Conservation (phyloP, 2,888 invertebrate species). For the Rhagophthalmus giganteus region DNA sequence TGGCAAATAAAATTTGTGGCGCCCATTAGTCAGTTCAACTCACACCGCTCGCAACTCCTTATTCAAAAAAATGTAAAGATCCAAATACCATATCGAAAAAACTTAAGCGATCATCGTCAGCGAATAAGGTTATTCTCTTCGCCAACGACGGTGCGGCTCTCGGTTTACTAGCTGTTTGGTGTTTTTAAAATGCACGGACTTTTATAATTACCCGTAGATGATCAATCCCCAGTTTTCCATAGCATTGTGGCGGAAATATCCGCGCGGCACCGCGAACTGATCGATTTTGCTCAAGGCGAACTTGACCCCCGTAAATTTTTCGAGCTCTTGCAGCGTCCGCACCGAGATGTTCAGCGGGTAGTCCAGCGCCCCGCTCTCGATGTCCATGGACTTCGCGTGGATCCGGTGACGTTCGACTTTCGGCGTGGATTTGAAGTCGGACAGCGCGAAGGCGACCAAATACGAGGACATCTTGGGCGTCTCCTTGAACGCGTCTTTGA, state of each 20-base stretch:
- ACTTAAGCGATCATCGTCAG: too few relatives aligned
- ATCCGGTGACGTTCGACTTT: constrained; percentile 39
- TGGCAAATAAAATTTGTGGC: too few relatives aligned
- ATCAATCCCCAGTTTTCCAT: constrained; percentile 96
- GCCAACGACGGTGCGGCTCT: too few relatives aligned
- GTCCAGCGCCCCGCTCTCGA: constrained; percentile 42
- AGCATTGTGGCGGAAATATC: constrained; percentile 72
- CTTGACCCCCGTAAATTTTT: constrained; percentile 60
- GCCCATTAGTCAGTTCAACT: too few relatives aligned
- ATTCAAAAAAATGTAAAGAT: too few relatives aligned
- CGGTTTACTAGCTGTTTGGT: too few relatives aligned
- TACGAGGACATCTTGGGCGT: constrained; percentile 71
- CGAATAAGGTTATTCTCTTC: too few relatives aligned
- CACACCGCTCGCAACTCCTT: too few relatives aligned
- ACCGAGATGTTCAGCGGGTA: constrained; percentile 56
- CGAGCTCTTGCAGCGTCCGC: constrained; percentile 57
- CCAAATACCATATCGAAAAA: too few relatives aligned
- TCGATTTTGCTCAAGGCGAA: constrained; percentile 66
- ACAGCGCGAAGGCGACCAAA: constrained; percentile 73
- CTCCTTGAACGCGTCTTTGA: constrained; percentile 16
- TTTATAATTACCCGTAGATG: constrained; percentile 63
- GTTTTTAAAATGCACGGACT: too few relatives aligned
- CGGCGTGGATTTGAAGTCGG: constrained; percentile 56
- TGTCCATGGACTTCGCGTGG: constrained; percentile 39
- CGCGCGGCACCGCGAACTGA: constrained; percentile 78